Evolutionary conservation across 64 coral and sea anemone species (phyloP), one percentile per base, ranked within the genome.

Genomic region (Hydrozoanthus tunicans): DNA sequence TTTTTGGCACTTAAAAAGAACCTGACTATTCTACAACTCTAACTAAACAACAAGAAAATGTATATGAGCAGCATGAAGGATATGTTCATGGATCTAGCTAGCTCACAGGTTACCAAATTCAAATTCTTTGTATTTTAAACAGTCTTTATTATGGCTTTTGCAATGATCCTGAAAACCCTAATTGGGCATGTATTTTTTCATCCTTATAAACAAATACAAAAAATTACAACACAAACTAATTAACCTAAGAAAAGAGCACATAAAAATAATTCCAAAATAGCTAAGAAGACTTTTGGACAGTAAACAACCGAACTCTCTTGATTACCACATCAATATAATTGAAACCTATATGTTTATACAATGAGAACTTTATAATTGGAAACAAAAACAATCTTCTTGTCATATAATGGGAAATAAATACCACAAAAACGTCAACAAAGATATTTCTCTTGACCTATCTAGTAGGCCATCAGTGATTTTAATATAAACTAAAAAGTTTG

Each of bases 381-480:
- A 9, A 54, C 20, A 17, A 67, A 53, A 53, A 83, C 14, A 25
- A 86, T 71, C 17, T 12, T 71, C 52, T 25, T 20, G 15, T 67
- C 81, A 83, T 56, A 86, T 69, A 13, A 14, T 58, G 25, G 11
- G 53, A 71, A 57, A 62, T 7, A n/a, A n/a, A 56, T 80, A 17
- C 17, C 57, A 53, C 9, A 55, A 13, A 78, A 78, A 78, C 63
- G 3, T 56, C 66, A 74, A 74, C 83, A 86, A 25, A 73, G 54
- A 9, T 25, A 27, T 59, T 73, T 59, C 56, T 59, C 5, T 73
- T 59, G 62, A 69, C 43, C 81, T 68, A 69, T 23, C 64, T 32
- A 24, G 54, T 26, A 64, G 43, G 64, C 6, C 66, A 32, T 71
- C 5, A 17, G 32, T 86, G 15, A 56, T 86, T 10, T 60, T 27